Evolutionary conservation across 1,140 invertebrate genomes (phyloP), one percentile per base, ranked within the genome.

Genomic region (Micrasema minimum): DNA sequence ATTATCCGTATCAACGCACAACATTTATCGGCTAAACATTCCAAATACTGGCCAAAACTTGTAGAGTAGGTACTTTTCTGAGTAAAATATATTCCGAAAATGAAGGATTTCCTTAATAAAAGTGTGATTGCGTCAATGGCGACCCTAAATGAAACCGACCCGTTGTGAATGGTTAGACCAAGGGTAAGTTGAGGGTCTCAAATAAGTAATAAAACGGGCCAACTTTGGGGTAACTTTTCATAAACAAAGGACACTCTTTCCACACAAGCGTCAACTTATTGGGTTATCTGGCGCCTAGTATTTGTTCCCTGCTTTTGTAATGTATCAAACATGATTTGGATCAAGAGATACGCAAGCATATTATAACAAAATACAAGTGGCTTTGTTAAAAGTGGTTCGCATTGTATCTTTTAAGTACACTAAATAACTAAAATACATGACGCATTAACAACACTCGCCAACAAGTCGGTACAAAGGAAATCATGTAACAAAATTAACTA

Each of bases 191-290:
- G 26, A 45, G 38, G 59, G 59, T 45, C 41, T 22, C 7, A 37
- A 62, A 45, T 62, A 10, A 18, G 16, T 48, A 66, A 66, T 51
- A 66, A 66, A 66, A n/a, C 9, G 41, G 12, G 31, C 26, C 62
- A 38, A 46, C 18, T 48, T 48, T 50, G 26, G 48, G 48, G 64
- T 64, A 26, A 22, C 26, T 66, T 38, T 38, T 51, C 26, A 41
- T 18, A 48, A 64, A 64, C 43, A 64, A 46, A 37, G 35, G 7
- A 43, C 16, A 35, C 14, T 37, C 53, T 57, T 38, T 38, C 35
- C 35, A 38, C 51, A 23, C n/a, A n/a, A n/a, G n/a, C n/a, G 51
- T 14, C 66, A 41, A 37, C 37, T 57, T 57, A 16, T 38, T 14
- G 14, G n/a, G 6, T 18, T 35, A 37, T 59, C 5, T 41, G 16